Conservation (phyloP, 2,888 invertebrate genomes). For the Agriopis leucophaearia region DNA sequence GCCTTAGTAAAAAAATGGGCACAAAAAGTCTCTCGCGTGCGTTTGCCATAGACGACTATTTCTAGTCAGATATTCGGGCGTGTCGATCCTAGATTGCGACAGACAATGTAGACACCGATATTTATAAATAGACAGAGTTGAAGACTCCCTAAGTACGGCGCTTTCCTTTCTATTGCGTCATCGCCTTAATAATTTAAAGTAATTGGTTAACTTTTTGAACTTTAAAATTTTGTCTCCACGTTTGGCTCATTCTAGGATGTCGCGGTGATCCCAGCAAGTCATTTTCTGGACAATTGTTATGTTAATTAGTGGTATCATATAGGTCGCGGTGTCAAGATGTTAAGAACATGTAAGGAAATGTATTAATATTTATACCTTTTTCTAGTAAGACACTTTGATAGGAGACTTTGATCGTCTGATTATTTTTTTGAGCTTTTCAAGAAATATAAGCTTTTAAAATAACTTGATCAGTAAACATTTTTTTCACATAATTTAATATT, state of each 20-base stretch:
- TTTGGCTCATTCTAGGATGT: neutral
- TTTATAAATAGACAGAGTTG: conserved; percentile 29
- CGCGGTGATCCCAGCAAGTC: neutral
- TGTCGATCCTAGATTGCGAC: conserved; percentile 24
- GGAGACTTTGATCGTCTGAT: too few species aligned
- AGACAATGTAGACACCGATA: conserved; percentile 27
- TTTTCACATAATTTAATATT: too few species aligned
- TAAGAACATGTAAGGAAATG: too few species aligned
- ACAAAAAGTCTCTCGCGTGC: neutral
- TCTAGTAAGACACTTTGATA: too few species aligned
- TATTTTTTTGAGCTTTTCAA: too few species aligned
- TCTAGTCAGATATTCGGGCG: conserved; percentile 19
- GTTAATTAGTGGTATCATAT: too few species aligned
- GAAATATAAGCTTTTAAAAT: too few species aligned
- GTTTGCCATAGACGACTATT: conserved; percentile 19
- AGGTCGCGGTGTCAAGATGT: too few species aligned
- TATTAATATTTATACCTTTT: too few species aligned
- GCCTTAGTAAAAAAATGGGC: neutral
- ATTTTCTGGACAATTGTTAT: neutral
- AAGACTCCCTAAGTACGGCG: conserved; percentile 29
- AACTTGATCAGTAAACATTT: too few species aligned
- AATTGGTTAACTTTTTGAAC: conserved; percentile 12
- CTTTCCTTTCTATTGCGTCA: conserved; percentile 23
- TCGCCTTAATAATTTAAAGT: conserved; percentile 14
- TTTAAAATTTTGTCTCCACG: neutral